Evolutionary conservation across 2,888 invertebrate genomes (phyloP), one percentile per base, ranked within the genome.

Genomic region (Acrobasis suavella): DNA sequence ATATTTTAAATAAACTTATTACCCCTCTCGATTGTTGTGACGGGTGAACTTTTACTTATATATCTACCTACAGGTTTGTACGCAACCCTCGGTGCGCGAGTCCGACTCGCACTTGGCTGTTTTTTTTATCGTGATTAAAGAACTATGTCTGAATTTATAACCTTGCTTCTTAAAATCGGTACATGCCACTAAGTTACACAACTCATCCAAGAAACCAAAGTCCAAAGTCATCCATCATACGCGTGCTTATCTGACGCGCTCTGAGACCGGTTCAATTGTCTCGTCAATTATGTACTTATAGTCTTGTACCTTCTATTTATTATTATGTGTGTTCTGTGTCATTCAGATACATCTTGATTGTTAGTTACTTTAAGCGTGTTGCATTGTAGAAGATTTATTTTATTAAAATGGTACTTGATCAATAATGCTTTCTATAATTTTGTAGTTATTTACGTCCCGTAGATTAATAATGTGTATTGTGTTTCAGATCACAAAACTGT

Each of bases 401-500:
- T n/a, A 3, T 52, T 8, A 52, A 52, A 32, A 52, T 52, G 52
- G 52, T 52, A 52, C 14, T 17, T 6, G 6, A 17, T 12, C 51
- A 17, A 16, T 9, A 17, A 9, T 51, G 10, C 51, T 51, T 14
- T 32, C 6, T 14, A n/a, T 51, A 14, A 12, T 6, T 14, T 46
- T n/a, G 12, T 0, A 46, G 14, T 46, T 42, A 10, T 14, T 32
- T 32, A 6, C 2, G 32, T 32, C 32, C 32, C 8, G 32, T 32
- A 6, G 2, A 32, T 5, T 32, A 32, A 32, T 32, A 0, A 32
- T 7, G 32, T 46, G 9, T 58, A 16, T 17, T 46, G 32, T 22
- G 2, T 58, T 59, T 50, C 38, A 50, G 50, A 16, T 10, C 50
- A 59, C 37, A 8, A 63, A 64, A 46, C 42, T 63, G 10, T 60